phyloP scores from a whole-genome alignment of 2,888 invertebrate species.

The Synanthedon andrenaeformis region DNA sequence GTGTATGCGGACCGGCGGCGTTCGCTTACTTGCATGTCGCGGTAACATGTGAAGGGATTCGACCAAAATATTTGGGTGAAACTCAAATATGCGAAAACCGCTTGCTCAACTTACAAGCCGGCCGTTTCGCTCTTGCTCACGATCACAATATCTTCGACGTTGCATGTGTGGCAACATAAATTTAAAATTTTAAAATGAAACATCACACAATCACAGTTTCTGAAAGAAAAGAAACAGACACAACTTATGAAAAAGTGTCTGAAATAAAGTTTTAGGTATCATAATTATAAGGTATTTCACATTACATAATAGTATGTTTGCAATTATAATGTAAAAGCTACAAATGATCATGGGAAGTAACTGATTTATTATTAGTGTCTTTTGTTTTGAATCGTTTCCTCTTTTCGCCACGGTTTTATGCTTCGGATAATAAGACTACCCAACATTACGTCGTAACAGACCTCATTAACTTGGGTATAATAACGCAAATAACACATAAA shows the following conservation, averaged over 20 bases:
- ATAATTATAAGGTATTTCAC: too few species aligned
- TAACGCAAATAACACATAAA: conserved; percentile 1
- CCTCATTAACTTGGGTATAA: conserved; percentile 15
- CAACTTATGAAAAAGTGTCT: too few species aligned
- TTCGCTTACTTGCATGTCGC: conserved; percentile 18
- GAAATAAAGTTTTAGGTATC: too few species aligned
- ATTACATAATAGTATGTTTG: too few species aligned
- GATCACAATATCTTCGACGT: background rate
- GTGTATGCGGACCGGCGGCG: conserved; percentile 19
- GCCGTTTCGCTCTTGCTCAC: conserved; percentile 1
- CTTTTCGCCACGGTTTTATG: conserved; percentile 22
- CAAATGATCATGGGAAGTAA: conserved; percentile 22
- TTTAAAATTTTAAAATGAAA: too few species aligned
- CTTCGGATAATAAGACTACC: conserved; percentile 11
- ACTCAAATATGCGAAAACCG: conserved; percentile 9
- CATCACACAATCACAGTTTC: too few species aligned
- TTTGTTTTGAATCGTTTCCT: conserved; percentile 17
- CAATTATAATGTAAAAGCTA: conserved; percentile 8
- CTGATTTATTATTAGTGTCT: conserved; percentile 27
- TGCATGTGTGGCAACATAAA: too few species aligned
- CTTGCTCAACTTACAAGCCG: conserved; percentile 5
- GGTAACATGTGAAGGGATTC: conserved; percentile 26
- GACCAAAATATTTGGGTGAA: conserved; percentile 25
- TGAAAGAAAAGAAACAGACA: too few species aligned
- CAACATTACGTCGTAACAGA: conserved; percentile 7